A percentile compares a stretch with the other conserved stretches of the same genome.
Evolutionary conservation across 2,888 invertebrate species (phyloP).

Genomic region (Troides oblongomaculatus): DNA sequence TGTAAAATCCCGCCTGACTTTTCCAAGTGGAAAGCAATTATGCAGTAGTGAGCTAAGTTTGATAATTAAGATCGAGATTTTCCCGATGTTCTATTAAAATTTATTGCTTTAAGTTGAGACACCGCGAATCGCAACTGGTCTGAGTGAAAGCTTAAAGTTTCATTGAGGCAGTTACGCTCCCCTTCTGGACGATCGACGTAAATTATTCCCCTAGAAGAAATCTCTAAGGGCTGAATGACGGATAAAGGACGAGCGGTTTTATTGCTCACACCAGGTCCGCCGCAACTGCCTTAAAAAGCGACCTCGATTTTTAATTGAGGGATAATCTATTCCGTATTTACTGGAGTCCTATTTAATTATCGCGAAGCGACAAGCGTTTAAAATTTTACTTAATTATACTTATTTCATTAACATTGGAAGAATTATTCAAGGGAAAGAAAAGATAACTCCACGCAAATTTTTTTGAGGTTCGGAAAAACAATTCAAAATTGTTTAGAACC

Average conservation of each 20-base stretch:
- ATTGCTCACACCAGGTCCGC: conserved; percentile 71
- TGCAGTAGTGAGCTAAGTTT: conserved; percentile 32
- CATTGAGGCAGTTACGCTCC: conserved; percentile 77
- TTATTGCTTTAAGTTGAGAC: conserved; percentile 73
- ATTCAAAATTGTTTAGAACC: not conserved
- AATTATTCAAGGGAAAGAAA: not conserved
- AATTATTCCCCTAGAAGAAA: conserved; percentile 79
- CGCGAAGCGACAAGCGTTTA: conserved; percentile 11
- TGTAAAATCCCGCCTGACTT: conserved; percentile 6
- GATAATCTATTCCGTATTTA: conserved; percentile 73
- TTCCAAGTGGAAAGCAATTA: conserved; percentile 31
- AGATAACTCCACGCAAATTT: not conserved
- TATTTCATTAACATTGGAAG: not conserved
- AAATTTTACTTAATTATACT: not conserved
- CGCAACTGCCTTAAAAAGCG: conserved; percentile 71
- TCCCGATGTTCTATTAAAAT: conserved; percentile 66
- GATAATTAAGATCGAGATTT: conserved; percentile 51
- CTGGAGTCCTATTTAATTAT: conserved; percentile 63
- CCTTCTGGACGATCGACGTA: conserved; percentile 77
- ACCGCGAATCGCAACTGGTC: conserved; percentile 71
- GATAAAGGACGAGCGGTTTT: conserved; percentile 77
- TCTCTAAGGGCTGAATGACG: conserved; percentile 78
- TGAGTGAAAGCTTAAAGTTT: conserved; percentile 79
- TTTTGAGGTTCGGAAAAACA: not conserved
- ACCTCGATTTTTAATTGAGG: conserved; percentile 73